A percentile compares a stretch with the other conserved stretches of the same genome.
Evolutionary conservation across 2,888 invertebrate genomes (phyloP).

Genomic region (Apotomis betuletana): DNA sequence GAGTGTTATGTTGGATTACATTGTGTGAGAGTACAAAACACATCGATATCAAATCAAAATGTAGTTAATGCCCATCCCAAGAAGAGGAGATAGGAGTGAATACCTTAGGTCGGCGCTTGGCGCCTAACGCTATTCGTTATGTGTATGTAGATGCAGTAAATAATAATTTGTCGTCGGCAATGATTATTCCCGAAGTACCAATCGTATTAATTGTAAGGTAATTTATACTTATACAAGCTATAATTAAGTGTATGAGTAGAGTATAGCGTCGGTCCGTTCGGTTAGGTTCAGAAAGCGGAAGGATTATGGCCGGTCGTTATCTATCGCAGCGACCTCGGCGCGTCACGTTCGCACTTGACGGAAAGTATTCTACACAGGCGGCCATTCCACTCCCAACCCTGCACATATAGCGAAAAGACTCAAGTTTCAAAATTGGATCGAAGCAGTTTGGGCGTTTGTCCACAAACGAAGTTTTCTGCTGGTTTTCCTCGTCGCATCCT

Average conservation of each 20-base stretch:
- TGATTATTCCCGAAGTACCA: too few relatives aligned
- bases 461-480: background rate
- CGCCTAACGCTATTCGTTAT: too few relatives aligned
- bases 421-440: background rate
- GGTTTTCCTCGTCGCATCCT: constrained; percentile 40
- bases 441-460: constrained; percentile 9
- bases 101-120: too few relatives aligned
- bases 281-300: constrained; percentile 27
- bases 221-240: too few relatives aligned
- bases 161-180: too few relatives aligned
- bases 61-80: too few relatives aligned
- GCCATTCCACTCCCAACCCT: background rate
- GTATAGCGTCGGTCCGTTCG: constrained; percentile 2
- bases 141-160: too few relatives aligned
- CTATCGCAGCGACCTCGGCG: constrained; percentile 27
- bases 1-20: constrained; percentile 50
- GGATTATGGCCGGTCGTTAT: constrained; percentile 33
- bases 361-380: background rate
- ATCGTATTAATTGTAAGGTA: too few relatives aligned
- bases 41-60: too few relatives aligned
- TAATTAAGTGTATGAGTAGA: constrained; percentile 15
- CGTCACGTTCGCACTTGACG: constrained; percentile 27
- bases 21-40: too few relatives aligned
- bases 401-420: background rate
- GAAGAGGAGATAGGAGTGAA: too few relatives aligned